Evolutionary conservation across 2,888 invertebrate species (phyloP).

Genomic region (Aphidius colemani): DNA sequence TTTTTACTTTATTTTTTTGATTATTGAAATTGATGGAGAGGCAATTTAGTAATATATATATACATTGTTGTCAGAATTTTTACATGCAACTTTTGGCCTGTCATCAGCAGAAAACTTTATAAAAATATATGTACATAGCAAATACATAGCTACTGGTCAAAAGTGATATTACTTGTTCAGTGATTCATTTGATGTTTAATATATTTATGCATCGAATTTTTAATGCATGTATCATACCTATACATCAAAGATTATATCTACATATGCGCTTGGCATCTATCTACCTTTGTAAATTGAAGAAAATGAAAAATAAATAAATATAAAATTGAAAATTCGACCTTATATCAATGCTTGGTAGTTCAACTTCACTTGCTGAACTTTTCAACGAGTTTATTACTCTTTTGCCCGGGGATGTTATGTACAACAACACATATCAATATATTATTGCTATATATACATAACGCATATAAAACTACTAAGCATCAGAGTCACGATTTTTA

Average conservation of each 20-base stretch:
- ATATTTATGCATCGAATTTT: neutral
- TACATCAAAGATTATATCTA: too few relatives aligned
- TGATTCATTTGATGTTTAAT: neutral
- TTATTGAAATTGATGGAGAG: neutral
- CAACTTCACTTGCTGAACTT: too few relatives aligned
- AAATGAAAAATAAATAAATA: conserved; percentile 3
- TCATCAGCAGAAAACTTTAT: conserved; percentile 8
- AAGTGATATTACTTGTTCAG: too few relatives aligned
- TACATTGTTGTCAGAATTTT: too few relatives aligned
- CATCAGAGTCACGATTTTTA: too few relatives aligned
- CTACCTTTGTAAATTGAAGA: conserved; percentile 10
- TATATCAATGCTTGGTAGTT: too few relatives aligned
- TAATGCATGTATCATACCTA: too few relatives aligned
- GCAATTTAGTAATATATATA: neutral
- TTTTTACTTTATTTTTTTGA: neutral
- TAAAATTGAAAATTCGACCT: neutral
- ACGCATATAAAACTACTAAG: neutral
- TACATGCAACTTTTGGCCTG: conserved; percentile 8
- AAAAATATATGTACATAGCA: too few relatives aligned
- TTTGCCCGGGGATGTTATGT: neutral
- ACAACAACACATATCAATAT: neutral
- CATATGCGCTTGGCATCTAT: neutral
- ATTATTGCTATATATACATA: too few relatives aligned
- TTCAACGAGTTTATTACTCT: too few relatives aligned
- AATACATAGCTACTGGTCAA: too few relatives aligned